Evolutionary conservation across 1,140 invertebrate species (phyloP).

Genomic region (Spodoptera frugiperda): DNA sequence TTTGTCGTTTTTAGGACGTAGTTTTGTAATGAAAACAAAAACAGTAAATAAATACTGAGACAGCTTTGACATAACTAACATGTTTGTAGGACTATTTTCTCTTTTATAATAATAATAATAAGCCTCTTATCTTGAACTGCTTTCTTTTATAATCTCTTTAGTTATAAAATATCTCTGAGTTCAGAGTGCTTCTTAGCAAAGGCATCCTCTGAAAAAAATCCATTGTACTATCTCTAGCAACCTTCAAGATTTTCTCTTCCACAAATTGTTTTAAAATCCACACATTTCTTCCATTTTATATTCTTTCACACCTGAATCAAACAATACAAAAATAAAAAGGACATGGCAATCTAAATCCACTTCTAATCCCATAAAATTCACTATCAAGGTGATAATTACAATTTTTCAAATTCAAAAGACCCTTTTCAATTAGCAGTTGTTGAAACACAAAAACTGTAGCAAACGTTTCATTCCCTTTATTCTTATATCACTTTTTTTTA

Average conservation of each 20-base stretch:
- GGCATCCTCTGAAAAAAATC: too few species aligned
- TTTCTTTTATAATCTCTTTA: too few species aligned
- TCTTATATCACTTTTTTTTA: slow-evolving; percentile 11
- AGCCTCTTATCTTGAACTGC: too few species aligned
- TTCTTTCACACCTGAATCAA: neutral
- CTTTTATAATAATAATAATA: too few species aligned
- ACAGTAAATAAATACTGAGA: neutral
- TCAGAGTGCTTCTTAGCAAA: too few species aligned
- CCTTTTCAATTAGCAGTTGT: slow-evolving; percentile 42
- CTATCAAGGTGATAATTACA: slow-evolving; percentile 33
- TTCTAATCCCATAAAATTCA: slow-evolving; percentile 12
- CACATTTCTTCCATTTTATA: too few species aligned
- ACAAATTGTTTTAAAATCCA: too few species aligned
- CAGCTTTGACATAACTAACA: neutral
- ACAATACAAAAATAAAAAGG: slow-evolving; percentile 1
- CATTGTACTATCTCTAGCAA: too few species aligned
- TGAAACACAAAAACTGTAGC: slow-evolving; percentile 26
- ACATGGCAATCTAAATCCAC: neutral
- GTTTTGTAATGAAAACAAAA: neutral
- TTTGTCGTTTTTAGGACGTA: neutral
- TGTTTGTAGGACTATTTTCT: too few species aligned
- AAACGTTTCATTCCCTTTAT: slow-evolving; percentile 29
- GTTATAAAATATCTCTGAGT: too few species aligned
- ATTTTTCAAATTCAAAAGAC: slow-evolving; percentile 22
- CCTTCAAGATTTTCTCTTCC: neutral